Base-by-base conservation (phyloP, 2,797 vertebrate species). In the Arremon brunneinucha region DNA sequence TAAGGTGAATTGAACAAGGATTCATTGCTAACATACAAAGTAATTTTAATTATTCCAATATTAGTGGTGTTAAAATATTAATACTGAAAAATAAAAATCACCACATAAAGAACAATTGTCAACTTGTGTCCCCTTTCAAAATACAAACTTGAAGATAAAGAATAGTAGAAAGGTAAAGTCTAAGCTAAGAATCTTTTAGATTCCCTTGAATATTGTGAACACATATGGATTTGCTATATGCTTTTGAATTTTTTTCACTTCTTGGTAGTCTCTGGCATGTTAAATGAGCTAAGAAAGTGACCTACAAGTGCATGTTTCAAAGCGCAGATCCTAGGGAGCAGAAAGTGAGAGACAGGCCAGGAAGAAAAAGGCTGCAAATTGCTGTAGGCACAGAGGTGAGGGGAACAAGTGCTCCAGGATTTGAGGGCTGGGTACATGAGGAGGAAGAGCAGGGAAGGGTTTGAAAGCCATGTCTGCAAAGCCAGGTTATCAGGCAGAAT, bases 391-490 rank as follows among this genome's bases (percentile, higher is more conserved):
- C 8, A 34, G 14, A 12, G 14, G 14, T 26, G 11, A 18, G 2
- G 8, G 16, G 4, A 67, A 44, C 8, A 65, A 74, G 17, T 3
- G 8, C 16, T 22, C 21, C 8, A 12, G 17, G 28, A 80, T 50
- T 28, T 11, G 1, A 57, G 43, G 13, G 26, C n/a, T 70, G 19
- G 12, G 4, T 47, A 47, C 23, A 26, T 0, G 1, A 88, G 6
- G 11, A 91, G 3, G 17, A 90, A 53, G 4, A 62, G 10, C 0
- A 68, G 14, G 52, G 41, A 69, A 72, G 1, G 4, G 16, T 43
- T 60, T 79, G 50, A 62, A 90, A 87, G 49, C 49, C 49, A 28
- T 1, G 27, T 50, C 49, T 50, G 49, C 11, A 27, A 28, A 50
- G 49, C 49, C 49, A 50, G 49, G 27, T 28, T 28, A 46, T 46